Base-by-base conservation (phyloP, 2,113 vertebrate species). In the Furnarius figulus region DNA sequence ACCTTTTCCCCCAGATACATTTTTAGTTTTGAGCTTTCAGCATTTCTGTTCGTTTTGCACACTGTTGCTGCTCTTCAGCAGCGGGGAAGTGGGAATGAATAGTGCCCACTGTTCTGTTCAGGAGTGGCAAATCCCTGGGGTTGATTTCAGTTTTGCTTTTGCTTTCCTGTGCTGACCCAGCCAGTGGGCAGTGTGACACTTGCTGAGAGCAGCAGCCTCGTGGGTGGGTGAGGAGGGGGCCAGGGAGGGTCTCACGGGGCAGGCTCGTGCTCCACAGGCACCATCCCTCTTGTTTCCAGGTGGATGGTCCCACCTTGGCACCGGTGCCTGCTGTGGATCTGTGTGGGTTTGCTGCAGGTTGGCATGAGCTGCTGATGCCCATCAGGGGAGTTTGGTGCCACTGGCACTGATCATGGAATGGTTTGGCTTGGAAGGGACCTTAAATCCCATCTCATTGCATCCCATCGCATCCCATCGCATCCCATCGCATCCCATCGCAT, bases 341-440 rank as follows among this genome's bases (percentile, higher is more conserved):
- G 24, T 18, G 61, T 27, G 63, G 39, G 42, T 93, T 79, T 75
- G 88, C 67, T 78, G 88, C 78, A 49, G 62, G 33, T 91, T 91
- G 85, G 96, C 56, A 86, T 49, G 67, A 49, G 77, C 89, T 86
- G 85, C 96, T 95, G 81, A 55, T 4, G 31, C 70, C 95, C 70
- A 7, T 59, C 85, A 52, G 73, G 90, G 67, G 92, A 93, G 78
- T 95, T 97, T 84, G 96, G 78, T 66, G 42, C 95, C 50, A 15
- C 91, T 97, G 87, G 87, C 89, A 63, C 75, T 70, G 92, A 52
- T 67, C 81, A 30, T 40, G 37, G 61, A 21, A 63, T 21, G 27
- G 18, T 19, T 30, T 63, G 55, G 19, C 33, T n/a, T 21, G 39
- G 61, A 31, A 42, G 61, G 61, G 61, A 42, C 12, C 11, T 30